A percentile compares a stretch with the other conserved stretches of the same genome.
Conservation (phyloP, 2,888 invertebrate species). For the Hermodice carunculata region DNA sequence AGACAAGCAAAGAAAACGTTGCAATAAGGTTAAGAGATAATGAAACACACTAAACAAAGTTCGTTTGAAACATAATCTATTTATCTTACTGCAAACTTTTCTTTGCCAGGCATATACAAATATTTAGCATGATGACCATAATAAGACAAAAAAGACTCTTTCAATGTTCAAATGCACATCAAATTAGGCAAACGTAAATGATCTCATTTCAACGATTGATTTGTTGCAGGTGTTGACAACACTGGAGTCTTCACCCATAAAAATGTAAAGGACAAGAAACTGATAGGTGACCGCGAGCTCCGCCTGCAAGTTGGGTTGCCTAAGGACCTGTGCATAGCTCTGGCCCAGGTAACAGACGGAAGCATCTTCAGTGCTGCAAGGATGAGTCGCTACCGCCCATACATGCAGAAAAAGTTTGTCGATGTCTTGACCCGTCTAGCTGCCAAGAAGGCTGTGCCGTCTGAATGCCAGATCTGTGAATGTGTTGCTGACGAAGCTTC, state of each 20-base stretch:
- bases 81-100: too few species aligned
- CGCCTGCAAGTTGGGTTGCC: slow-evolving; percentile 51
- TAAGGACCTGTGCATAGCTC: slow-evolving; percentile 75
- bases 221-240: slow-evolving; percentile 53
- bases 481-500: slow-evolving; percentile 70
- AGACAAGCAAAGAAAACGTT: too few species aligned
- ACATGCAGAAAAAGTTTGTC: slow-evolving; percentile 61
- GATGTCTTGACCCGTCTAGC: slow-evolving; percentile 66
- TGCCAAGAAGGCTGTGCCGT: slow-evolving; percentile 57
- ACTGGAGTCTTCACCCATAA: slow-evolving; percentile 84
- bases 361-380: slow-evolving; percentile 76
- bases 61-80: too few species aligned
- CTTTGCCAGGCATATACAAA: too few species aligned
- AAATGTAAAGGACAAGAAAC: slow-evolving; percentile 74
- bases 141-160: too few species aligned
- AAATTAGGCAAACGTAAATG: neutral
- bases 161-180: too few species aligned
- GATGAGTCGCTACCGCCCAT: slow-evolving; percentile 38
- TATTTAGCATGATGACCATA: too few species aligned
- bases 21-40: too few species aligned
- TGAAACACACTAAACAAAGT: too few species aligned
- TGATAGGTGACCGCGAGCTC: slow-evolving; percentile 81
- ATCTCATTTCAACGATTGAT: neutral
- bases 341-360: slow-evolving; percentile 78
- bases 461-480: slow-evolving; percentile 70